phyloP scores from a whole-genome alignment of 2,888 invertebrate species.

The Emmelina monodactyla region DNA sequence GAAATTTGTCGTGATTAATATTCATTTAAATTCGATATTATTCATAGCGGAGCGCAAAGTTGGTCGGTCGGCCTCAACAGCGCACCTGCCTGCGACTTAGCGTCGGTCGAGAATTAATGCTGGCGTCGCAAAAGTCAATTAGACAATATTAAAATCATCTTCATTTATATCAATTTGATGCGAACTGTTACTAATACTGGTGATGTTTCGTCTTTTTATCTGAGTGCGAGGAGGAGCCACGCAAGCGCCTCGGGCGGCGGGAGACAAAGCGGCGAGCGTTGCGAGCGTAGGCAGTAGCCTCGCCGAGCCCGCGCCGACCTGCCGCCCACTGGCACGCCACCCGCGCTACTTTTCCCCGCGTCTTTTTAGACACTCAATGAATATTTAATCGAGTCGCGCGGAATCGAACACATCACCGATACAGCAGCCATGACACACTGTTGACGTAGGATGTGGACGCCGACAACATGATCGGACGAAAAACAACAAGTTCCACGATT shows the following conservation, averaged over 20 bases:
- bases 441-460: conserved; percentile 35
- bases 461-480: conserved; percentile 41
- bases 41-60: conserved; percentile 52
- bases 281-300: conserved; percentile 21
- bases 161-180: conserved; percentile 68
- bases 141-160: conserved; percentile 67
- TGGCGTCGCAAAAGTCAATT: conserved; percentile 66
- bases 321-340: too few species aligned
- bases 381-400: conserved; percentile 54
- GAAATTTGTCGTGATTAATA: conserved; percentile 47
- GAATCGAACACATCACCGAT: conserved; percentile 32
- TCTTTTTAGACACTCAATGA: conserved; percentile 21
- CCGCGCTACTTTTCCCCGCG: conserved; percentile 16
- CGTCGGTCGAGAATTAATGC: conserved; percentile 63
- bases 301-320: conserved; percentile 27
- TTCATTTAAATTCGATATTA: conserved; percentile 59
- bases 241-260: conserved; percentile 40
- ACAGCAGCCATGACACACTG: conserved; percentile 22
- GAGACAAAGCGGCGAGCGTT: background rate
- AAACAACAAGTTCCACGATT: conserved; percentile 29
- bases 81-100: conserved; percentile 62
- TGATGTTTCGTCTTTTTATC: conserved; percentile 63
- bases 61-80: conserved; percentile 49
- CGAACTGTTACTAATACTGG: conserved; percentile 67
- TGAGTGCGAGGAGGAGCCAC: conserved; percentile 58